phyloP scores from a whole-genome alignment of 2,797 vertebrate genomes.

The Pangasius mekongensis region DNA sequence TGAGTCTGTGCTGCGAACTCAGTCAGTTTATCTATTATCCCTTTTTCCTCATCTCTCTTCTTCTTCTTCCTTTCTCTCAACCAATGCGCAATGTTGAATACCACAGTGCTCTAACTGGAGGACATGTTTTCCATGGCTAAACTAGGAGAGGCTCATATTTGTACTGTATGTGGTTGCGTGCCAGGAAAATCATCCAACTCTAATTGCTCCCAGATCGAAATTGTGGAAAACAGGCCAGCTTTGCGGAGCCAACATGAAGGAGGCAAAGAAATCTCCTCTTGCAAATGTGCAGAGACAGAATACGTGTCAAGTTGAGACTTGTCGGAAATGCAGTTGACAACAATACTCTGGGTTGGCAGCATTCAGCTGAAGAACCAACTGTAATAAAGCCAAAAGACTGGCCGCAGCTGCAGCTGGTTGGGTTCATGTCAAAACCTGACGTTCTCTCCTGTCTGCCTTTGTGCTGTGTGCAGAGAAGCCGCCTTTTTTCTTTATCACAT shows the following conservation, averaged over 20 bases:
- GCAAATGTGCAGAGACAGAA: constrained; percentile 24
- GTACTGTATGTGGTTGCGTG: constrained; percentile 52
- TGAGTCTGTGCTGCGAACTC: constrained; percentile 31
- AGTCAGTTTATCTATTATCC: constrained; percentile 11
- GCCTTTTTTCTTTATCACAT: constrained; percentile 49
- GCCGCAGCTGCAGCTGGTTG: constrained; percentile 32
- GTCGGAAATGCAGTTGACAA: constrained; percentile 38
- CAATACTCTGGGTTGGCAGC: constrained; percentile 23
- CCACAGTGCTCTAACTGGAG: constrained; percentile 22
- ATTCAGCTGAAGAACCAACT: constrained; percentile 13
- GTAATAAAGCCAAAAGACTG: constrained; percentile 28
- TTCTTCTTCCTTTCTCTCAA: neutral
- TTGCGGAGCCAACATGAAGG: constrained; percentile 38
- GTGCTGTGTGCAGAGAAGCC: constrained; percentile 38
- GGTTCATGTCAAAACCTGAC: constrained; percentile 28
- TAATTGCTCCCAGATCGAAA: constrained; percentile 56
- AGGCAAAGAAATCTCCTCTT: constrained; percentile 35
- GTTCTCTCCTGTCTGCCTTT: constrained; percentile 38
- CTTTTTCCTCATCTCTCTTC: constrained; percentile 16
- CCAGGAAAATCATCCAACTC: constrained; percentile 49
- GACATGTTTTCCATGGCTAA: constrained; percentile 33
- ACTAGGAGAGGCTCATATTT: constrained; percentile 46
- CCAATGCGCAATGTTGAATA: constrained; percentile 2
- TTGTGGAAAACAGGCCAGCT: constrained; percentile 31
- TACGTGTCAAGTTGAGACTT: constrained; percentile 29